Evolutionary conservation across 2,888 invertebrate genomes (phyloP).

Genomic region (Norana najaformis): DNA sequence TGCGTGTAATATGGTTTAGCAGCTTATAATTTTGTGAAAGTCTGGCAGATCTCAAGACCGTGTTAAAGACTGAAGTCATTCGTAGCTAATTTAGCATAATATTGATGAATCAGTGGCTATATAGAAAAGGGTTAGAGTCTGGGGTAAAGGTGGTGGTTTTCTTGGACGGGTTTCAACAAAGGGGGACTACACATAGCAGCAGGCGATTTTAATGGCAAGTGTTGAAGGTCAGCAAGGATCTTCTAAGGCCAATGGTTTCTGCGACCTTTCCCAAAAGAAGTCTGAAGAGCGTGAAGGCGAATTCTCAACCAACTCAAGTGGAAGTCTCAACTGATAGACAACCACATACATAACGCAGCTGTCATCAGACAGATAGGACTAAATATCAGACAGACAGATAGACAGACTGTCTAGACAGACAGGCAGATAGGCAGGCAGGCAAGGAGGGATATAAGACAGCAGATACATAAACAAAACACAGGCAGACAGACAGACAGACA

Average conservation of each 20-base stretch:
- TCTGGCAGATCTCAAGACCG: neutral
- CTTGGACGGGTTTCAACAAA: neutral
- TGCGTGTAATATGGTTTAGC: neutral
- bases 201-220: neutral
- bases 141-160: neutral
- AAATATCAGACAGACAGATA: neutral
- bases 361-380: neutral
- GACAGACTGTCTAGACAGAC: neutral
- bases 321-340: too few species aligned
- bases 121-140: neutral
- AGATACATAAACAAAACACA: neutral
- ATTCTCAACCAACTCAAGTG: neutral
- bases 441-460: too few species aligned
- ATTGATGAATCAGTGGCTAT: too few species aligned
- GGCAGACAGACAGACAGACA: neutral
- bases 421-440: neutral
- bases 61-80: neutral
- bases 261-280: neutral
- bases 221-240: neutral
- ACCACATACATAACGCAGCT: neutral
- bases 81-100: neutral
- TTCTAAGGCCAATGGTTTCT: neutral
- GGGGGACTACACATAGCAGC: neutral
- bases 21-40: neutral
- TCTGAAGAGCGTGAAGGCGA: neutral